Percentiles rank a stretch among this genome's conserved stretches.
phyloP scores from a whole-genome alignment of 2,113 vertebrate species.

The Saimiri boliviensis region DNA sequence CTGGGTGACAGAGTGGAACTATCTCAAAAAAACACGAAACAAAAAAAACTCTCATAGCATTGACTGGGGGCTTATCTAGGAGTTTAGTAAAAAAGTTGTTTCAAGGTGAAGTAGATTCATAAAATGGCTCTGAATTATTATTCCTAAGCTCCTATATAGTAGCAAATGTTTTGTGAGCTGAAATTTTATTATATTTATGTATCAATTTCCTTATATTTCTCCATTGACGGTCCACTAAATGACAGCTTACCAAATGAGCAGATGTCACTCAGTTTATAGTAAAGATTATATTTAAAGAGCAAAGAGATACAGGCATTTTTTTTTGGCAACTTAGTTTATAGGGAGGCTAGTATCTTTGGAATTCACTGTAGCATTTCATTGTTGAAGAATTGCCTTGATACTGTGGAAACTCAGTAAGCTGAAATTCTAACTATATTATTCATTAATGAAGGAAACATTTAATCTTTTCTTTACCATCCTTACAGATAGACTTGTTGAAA shows the following conservation, averaged over 20 bases:
- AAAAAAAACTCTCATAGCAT: background rate
- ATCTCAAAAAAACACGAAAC: too few species aligned
- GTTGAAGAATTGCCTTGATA: slow-evolving; percentile 31
- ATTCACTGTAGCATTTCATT: background rate
- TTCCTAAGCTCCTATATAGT: background rate
- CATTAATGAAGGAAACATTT: slow-evolving; percentile 41
- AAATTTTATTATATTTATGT: background rate
- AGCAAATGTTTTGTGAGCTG: slow-evolving; percentile 37
- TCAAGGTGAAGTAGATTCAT: background rate
- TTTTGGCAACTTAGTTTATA: slow-evolving; percentile 26
- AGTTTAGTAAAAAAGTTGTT: slow-evolving; percentile 33
- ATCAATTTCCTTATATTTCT: slow-evolving; percentile 8
- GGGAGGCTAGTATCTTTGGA: background rate
- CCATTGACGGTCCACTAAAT: background rate
- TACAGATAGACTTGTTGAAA: slow-evolving; percentile 70
- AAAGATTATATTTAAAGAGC: slow-evolving; percentile 18
- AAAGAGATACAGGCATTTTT: slow-evolving; percentile 6
- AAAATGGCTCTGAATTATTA: slow-evolving; percentile 35
- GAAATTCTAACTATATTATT: slow-evolving; percentile 30
- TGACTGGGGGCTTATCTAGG: background rate
- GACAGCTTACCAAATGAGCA: slow-evolving; percentile 7
- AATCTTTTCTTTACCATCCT: slow-evolving; percentile 52
- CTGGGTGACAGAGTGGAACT: too few species aligned
- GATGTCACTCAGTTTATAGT: background rate
- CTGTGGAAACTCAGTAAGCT: background rate